phyloP scores from a whole-genome alignment of 1,140 invertebrate species.

The Geopemphigus sp. region DNA sequence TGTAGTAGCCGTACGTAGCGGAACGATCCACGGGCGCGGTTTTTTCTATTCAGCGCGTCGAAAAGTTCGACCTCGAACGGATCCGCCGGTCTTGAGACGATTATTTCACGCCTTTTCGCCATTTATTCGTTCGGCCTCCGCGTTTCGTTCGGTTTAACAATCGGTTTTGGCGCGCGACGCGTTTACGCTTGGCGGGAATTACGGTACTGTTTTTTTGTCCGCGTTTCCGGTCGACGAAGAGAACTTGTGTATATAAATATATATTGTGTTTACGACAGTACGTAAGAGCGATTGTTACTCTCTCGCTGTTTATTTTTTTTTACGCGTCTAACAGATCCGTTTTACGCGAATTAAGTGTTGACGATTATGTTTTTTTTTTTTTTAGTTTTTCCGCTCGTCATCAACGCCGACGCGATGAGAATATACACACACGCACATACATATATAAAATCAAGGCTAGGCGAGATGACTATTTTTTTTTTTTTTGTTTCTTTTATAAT shows the following conservation, averaged over 20 bases:
- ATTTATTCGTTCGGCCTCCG: background rate
- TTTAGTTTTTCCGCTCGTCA: background rate
- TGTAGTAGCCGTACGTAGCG: too few relatives aligned
- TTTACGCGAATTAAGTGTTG: background rate
- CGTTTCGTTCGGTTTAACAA: background rate
- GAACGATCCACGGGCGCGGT: too few relatives aligned
- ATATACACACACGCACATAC: too few relatives aligned
- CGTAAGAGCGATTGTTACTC: background rate
- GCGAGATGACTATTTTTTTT: too few relatives aligned
- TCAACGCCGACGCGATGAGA: too few relatives aligned
- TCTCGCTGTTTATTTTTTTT: too few relatives aligned
- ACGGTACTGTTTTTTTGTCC: conserved; percentile 11
- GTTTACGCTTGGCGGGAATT: conserved; percentile 22
- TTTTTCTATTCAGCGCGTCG: too few relatives aligned
- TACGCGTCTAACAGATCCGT: background rate
- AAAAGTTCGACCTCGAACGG: conserved; percentile 7
- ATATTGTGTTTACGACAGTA: background rate
- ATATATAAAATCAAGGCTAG: too few relatives aligned
- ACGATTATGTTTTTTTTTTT: background rate
- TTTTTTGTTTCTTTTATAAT: too few relatives aligned
- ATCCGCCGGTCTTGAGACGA: background rate
- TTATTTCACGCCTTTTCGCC: conserved; percentile 15
- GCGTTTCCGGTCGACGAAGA: background rate
- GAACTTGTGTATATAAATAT: background rate
- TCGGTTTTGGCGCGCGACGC: background rate